Conservation (phyloP, 2,797 vertebrate genomes). For the Syngnathus acus region DNA sequence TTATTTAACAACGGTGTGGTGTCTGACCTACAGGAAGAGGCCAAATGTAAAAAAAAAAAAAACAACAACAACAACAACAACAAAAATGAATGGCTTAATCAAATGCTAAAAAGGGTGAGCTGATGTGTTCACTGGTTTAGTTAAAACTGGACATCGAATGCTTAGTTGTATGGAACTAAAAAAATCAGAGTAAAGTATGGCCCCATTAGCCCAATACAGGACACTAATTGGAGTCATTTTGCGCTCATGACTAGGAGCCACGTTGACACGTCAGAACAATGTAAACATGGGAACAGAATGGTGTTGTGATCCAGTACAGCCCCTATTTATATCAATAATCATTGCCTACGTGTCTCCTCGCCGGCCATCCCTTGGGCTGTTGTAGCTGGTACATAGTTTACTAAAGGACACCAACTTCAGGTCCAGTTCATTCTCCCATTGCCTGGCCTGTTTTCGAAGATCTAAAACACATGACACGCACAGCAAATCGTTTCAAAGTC, state of each 20-base stretch:
- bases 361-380: slow-evolving; percentile 80
- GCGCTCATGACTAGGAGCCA: no score
- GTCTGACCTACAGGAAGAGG: slow-evolving; percentile 75
- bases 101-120: no score
- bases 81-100: background rate
- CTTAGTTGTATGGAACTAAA: no score
- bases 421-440: slow-evolving; percentile 95
- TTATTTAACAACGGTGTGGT: slow-evolving; percentile 93
- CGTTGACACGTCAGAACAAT: no score
- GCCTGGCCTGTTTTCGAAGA: slow-evolving; percentile 93
- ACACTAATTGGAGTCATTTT: no score
- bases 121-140: no score
- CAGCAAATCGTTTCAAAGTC: slow-evolving; percentile 1
- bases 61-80: background rate
- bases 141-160: no score
- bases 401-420: slow-evolving; percentile 97
- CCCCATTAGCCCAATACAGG: no score
- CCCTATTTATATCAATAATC: background rate
- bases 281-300: background rate
- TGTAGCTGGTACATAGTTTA: slow-evolving; percentile 96
- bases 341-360: slow-evolving; percentile 80
- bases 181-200: no score
- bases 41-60: slow-evolving; percentile 3
- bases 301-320: background rate
- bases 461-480: slow-evolving; percentile 61